phyloP scores from a whole-genome alignment of 2,888 invertebrate genomes.

The Shargacucullia verbasci region DNA sequence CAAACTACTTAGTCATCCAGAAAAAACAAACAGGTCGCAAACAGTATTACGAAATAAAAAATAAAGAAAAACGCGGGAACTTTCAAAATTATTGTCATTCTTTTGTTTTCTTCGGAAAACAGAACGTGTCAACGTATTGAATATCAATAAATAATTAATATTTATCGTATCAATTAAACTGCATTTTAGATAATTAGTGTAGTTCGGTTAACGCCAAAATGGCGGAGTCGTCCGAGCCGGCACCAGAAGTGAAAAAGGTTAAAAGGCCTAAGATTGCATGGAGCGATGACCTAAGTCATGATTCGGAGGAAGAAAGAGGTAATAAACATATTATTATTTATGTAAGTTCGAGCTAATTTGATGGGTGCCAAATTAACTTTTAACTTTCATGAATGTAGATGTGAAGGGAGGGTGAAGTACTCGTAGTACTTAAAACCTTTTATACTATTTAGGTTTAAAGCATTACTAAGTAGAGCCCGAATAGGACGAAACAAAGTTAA shows the following conservation, averaged over 20 bases:
- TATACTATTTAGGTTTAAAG: too few species aligned
- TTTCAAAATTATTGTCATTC: slow-evolving; percentile 31
- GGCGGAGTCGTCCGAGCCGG: slow-evolving; percentile 51
- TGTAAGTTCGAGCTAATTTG: too few species aligned
- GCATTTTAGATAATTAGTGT: slow-evolving; percentile 19
- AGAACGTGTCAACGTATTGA: slow-evolving; percentile 26
- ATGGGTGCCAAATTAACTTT: too few species aligned
- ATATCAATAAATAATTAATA: slow-evolving; percentile 15
- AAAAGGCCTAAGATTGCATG: slow-evolving; percentile 78
- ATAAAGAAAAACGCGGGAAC: slow-evolving; percentile 26
- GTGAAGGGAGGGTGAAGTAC: too few species aligned
- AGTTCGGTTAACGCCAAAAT: slow-evolving; percentile 54
- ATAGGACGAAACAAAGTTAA: too few species aligned
- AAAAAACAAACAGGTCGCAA: slow-evolving; percentile 9
- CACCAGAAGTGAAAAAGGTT: slow-evolving; percentile 11
- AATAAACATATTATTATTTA: too few species aligned
- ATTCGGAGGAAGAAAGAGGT: slow-evolving; percentile 87
- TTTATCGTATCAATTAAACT: slow-evolving; percentile 27
- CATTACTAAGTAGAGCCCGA: too few species aligned
- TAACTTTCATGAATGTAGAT: too few species aligned
- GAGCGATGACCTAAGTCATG: slow-evolving; percentile 86
- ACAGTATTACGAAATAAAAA: neutral
- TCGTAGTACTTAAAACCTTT: too few species aligned
- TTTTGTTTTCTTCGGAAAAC: slow-evolving; percentile 46
- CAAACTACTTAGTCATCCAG: neutral